phyloP scores from a whole-genome alignment of 2,797 vertebrate species.

The Melanogrammus aeglefinus region DNA sequence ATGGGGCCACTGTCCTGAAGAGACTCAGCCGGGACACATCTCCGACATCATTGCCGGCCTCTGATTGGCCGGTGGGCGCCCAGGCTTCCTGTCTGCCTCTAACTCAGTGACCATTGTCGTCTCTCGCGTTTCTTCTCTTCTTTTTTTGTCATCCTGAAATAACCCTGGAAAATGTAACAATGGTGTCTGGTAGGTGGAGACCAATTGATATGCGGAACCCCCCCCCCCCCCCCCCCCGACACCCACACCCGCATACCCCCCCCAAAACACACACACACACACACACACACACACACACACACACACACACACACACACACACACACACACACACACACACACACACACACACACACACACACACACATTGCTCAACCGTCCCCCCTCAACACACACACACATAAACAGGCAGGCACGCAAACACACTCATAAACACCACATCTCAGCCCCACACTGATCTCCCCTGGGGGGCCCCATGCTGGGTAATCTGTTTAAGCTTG shows the following conservation, averaged over 20 bases:
- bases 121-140: not conserved
- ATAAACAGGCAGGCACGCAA: no score
- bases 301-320: conserved; percentile 19
- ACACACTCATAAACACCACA: conserved; percentile 14
- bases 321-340: not conserved
- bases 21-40: conserved; percentile 13
- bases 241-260: not conserved
- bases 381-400: not conserved
- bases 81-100: not conserved
- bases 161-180: not conserved
- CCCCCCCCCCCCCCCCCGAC: not conserved
- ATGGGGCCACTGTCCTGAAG: not conserved
- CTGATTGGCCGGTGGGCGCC: not conserved
- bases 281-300: no score
- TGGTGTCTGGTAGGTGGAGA: not conserved
- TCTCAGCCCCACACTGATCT: conserved; percentile 28
- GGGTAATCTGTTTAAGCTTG: conserved; percentile 50
- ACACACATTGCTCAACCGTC: not conserved
- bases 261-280: not conserved
- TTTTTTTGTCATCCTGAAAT: not conserved
- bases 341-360: conserved; percentile 16
- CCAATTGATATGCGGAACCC: conserved; percentile 13
- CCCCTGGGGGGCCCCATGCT: conserved; percentile 45
- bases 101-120: not conserved
- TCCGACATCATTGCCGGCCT: conserved; percentile 23